phyloP scores from a whole-genome alignment of 1,140 invertebrate genomes.

The Penaeus japonicus region DNA sequence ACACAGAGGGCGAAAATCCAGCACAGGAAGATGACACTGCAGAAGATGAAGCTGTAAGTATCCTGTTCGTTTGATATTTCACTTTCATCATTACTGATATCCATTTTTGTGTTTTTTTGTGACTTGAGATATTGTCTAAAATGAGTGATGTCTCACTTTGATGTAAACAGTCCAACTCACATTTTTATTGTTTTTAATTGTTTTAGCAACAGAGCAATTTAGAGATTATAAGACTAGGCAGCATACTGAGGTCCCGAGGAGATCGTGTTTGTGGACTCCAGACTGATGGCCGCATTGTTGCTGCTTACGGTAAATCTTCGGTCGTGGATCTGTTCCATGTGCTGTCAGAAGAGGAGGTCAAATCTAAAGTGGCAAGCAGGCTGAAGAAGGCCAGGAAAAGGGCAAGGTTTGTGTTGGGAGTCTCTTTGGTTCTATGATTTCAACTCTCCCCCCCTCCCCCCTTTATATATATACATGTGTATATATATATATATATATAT shows the following conservation, averaged over 20 bases:
- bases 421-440: background rate
- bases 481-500: too few relatives aligned
- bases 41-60: slow-evolving; percentile 45
- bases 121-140: too few relatives aligned
- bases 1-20: background rate
- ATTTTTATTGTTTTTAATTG: background rate
- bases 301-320: slow-evolving; percentile 84
- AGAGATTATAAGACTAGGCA: slow-evolving; percentile 68
- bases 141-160: too few relatives aligned
- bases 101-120: too few relatives aligned
- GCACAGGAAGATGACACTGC: background rate
- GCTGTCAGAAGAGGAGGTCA: slow-evolving; percentile 77
- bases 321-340: slow-evolving; percentile 86
- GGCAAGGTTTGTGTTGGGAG: slow-evolving; percentile 31
- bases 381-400: slow-evolving; percentile 73
- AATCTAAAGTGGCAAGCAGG: slow-evolving; percentile 75
- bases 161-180: background rate
- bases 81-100: too few relatives aligned
- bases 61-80: too few relatives aligned
- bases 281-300: slow-evolving; percentile 75
- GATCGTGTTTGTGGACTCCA: slow-evolving; percentile 77
- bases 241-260: slow-evolving; percentile 77
- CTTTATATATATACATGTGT: too few relatives aligned
- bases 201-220: slow-evolving; percentile 30
- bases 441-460: too few relatives aligned